Evolutionary conservation across 2,113 vertebrate genomes (phyloP).

Genomic region (Cyprinus carpio): DNA sequence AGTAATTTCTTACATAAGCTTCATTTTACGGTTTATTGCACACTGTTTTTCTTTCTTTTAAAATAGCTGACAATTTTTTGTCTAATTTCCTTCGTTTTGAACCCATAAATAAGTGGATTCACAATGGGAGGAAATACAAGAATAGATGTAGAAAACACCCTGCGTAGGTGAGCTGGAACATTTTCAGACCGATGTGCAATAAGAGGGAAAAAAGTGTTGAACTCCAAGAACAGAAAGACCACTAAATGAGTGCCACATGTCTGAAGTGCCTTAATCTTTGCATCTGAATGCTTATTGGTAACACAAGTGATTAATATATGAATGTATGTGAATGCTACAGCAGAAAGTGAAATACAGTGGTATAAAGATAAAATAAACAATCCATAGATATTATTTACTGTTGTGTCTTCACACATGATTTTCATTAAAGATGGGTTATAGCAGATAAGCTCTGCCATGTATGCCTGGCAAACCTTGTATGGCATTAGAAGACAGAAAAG

Average conservation of each 20-base stretch:
- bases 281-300: conserved; percentile 60
- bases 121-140: background rate
- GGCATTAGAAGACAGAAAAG: conserved; percentile 70
- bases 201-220: conserved; percentile 14
- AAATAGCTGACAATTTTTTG: background rate
- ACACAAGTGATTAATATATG: conserved; percentile 42
- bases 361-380: conserved; percentile 35
- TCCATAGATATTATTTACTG: conserved; percentile 70
- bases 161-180: background rate
- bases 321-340: conserved; percentile 62
- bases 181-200: background rate
- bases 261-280: conserved; percentile 72
- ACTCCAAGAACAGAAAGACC: conserved; percentile 64
- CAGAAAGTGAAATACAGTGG: background rate
- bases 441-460: conserved; percentile 58
- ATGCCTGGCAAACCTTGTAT: conserved; percentile 65
- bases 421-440: conserved; percentile 68
- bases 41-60: background rate
- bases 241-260: conserved; percentile 73
- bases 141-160: conserved; percentile 34
- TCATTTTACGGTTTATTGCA: too few species aligned
- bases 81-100: conserved; percentile 3
- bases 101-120: conserved; percentile 15
- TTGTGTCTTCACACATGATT: conserved; percentile 63
- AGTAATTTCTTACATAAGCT: too few species aligned